These are phyloP conservation scores for Neoascia interrupta DNA, from an alignment of 2,888 invertebrate genomes.

Conservation along the genomic window DNA sequence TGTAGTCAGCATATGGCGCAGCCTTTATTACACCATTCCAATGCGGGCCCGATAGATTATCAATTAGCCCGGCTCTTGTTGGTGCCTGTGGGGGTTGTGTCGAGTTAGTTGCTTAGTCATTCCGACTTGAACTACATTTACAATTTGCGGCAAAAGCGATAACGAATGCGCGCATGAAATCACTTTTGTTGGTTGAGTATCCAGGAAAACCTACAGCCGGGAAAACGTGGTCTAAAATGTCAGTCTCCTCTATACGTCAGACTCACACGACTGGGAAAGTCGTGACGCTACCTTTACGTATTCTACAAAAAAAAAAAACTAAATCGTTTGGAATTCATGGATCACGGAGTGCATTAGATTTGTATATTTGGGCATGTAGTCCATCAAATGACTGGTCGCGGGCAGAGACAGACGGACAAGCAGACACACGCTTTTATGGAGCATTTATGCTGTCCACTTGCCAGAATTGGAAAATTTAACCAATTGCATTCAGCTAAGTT, in stretches of 20 bases:
- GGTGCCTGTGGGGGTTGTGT: constrained; percentile 13
- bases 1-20: constrained; percentile 66
- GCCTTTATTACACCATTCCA: constrained; percentile 64
- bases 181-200: not conserved
- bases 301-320: constrained; percentile 18
- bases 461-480: constrained; percentile 12
- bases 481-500: constrained; percentile 32
- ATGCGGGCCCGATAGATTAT: constrained; percentile 66
- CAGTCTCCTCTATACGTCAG: constrained; percentile 66
- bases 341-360: constrained; percentile 66
- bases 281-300: constrained; percentile 57
- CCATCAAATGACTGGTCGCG: constrained; percentile 64
- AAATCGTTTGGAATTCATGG: constrained; percentile 59
- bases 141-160: constrained; percentile 53
- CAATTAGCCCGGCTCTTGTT: constrained; percentile 57
- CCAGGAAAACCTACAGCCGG: constrained; percentile 1
- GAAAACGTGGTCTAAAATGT: constrained; percentile 56
- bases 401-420: constrained; percentile 41
- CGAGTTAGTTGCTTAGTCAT: constrained; percentile 43
- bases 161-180: constrained; percentile 59
- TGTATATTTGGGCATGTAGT: constrained; percentile 68
- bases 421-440: constrained; percentile 48
- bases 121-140: constrained; percentile 38
- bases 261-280: constrained; percentile 62
- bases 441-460: constrained; percentile 47